These are phyloP conservation scores for Dione vanillae DNA, from an alignment of 2,888 invertebrate species.

Conservation along the genomic window DNA sequence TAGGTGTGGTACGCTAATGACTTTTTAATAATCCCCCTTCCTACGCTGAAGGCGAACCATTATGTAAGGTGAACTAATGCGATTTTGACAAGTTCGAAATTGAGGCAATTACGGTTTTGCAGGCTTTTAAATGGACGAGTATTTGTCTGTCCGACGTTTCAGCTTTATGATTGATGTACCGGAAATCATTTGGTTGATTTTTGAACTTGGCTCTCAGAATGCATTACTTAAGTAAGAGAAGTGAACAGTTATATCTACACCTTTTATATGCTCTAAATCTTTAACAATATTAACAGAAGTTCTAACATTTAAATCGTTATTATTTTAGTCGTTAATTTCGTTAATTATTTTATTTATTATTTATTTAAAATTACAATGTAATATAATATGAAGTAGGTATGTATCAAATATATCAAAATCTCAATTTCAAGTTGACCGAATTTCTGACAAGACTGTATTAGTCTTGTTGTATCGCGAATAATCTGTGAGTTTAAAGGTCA, in stretches of 20 bases:
- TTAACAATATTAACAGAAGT: background rate
- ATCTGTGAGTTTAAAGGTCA: constrained; percentile 58
- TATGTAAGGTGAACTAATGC: constrained; percentile 77
- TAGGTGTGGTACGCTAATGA: constrained; percentile 81
- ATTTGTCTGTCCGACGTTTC: constrained; percentile 65
- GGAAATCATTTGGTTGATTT: constrained; percentile 45
- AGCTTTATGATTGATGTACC: constrained; percentile 50
- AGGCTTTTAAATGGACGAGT: constrained; percentile 71
- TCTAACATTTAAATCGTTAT: background rate
- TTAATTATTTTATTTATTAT: background rate
- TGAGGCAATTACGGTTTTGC: constrained; percentile 80
- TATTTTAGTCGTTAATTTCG: background rate
- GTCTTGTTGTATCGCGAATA: constrained; percentile 44
- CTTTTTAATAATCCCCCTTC: constrained; percentile 81
- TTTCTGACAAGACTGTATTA: constrained; percentile 33
- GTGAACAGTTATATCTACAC: background rate
- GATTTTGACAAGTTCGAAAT: constrained; percentile 83
- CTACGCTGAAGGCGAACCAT: constrained; percentile 76
- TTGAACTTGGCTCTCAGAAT: constrained; percentile 28
- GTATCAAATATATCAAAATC: constrained; percentile 23
- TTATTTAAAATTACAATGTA: background rate
- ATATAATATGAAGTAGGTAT: constrained; percentile 10
- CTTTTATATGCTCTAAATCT: background rate
- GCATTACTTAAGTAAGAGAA: constrained; percentile 9
- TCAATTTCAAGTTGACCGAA: constrained; percentile 23